A percentile compares a stretch with the other conserved stretches of the same genome.
Evolutionary conservation across 2,113 vertebrate species (phyloP).

Genomic region (Lycocorax pyrrhopterus): DNA sequence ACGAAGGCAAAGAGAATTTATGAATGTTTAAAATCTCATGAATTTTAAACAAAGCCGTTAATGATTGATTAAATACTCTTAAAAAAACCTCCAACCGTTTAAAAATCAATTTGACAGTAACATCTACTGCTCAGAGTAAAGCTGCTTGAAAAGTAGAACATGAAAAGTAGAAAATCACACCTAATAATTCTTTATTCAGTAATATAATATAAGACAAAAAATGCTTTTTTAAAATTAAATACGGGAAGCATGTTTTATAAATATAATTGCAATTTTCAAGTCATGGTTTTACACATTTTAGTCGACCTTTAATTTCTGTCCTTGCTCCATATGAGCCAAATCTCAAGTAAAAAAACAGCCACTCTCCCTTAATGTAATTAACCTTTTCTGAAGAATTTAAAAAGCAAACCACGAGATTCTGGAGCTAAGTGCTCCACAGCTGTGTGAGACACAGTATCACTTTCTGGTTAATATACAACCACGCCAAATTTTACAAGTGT

Average conservation of each 20-base stretch:
- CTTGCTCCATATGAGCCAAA: neutral
- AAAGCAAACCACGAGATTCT: neutral
- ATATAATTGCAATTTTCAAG: neutral
- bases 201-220: neutral
- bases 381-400: neutral
- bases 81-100: neutral
- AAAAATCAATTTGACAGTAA: slow-evolving; percentile 37
- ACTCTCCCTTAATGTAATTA: neutral
- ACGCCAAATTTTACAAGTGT: neutral
- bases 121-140: neutral
- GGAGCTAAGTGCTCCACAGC: neutral
- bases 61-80: slow-evolving; percentile 33
- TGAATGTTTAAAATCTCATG: slow-evolving; percentile 21
- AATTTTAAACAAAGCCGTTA: slow-evolving; percentile 43
- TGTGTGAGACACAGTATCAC: neutral
- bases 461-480: neutral
- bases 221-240: neutral
- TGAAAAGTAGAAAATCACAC: neutral
- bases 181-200: neutral
- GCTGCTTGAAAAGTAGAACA: neutral
- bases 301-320: neutral
- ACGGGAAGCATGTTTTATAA: neutral
- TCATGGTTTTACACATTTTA: neutral
- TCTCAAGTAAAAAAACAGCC: neutral
- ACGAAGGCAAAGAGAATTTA: slow-evolving; percentile 10